phyloP scores from a whole-genome alignment of 2,888 invertebrate species.

The Helleia helle region DNA sequence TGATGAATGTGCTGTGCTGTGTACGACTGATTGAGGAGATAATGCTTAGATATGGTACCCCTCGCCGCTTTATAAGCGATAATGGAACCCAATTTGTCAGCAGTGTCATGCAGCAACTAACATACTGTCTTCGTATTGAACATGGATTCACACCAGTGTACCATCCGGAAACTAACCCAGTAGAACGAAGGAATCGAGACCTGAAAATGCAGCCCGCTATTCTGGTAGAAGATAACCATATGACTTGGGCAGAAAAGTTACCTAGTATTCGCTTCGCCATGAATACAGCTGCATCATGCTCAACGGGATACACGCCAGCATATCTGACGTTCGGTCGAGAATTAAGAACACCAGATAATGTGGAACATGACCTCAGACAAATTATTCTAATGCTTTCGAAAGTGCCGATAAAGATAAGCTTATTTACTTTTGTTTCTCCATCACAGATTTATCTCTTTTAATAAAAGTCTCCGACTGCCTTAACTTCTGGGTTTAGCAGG shows the following conservation, averaged over 20 bases:
- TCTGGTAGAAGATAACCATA: neutral
- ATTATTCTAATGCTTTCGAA: no score
- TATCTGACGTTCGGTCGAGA: constrained; percentile 14
- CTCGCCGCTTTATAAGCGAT: constrained; percentile 18
- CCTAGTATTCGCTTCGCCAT: constrained; percentile 17
- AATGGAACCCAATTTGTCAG: constrained; percentile 11
- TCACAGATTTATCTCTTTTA: no score
- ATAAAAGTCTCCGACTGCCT: no score
- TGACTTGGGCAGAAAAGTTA: constrained; percentile 14
- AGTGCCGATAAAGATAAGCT: no score
- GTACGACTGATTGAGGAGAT: constrained; percentile 32
- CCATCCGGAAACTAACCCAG: no score
- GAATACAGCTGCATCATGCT: constrained; percentile 8
- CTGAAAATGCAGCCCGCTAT: neutral
- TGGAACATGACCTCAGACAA: no score
- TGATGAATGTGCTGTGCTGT: constrained; percentile 24
- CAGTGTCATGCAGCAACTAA: no score
- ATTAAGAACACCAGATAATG: no score
- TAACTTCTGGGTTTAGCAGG: no score
- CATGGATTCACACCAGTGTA: no score
- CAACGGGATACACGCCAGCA: constrained; percentile 10
- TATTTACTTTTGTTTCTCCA: no score
- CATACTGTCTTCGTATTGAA: no score
- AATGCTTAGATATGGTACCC: constrained; percentile 18
- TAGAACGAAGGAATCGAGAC: neutral